These are phyloP conservation scores for Tolypeutes matacus DNA, from an alignment of 2,797 vertebrate species.

Conservation along the genomic window DNA sequence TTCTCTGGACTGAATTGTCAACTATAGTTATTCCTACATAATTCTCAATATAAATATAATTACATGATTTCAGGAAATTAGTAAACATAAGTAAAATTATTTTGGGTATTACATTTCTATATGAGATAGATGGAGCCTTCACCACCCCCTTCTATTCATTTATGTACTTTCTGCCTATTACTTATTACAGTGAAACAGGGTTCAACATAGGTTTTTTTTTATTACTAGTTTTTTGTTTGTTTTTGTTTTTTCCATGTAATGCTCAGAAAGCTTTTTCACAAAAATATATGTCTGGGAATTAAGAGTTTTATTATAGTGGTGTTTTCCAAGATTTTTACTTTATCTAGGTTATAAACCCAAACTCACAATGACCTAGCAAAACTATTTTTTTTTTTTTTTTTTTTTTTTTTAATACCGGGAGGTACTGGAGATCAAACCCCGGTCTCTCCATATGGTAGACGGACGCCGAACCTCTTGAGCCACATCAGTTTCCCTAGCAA, in stretches of 20 bases:
- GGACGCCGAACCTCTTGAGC: no score
- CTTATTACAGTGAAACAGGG: not conserved
- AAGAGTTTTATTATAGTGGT: slow-evolving; percentile 16
- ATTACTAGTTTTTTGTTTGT: not conserved
- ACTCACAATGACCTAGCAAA: not conserved
- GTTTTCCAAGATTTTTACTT: not conserved
- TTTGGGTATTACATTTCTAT: not conserved
- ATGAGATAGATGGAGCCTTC: not conserved
- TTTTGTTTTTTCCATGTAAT: slow-evolving; percentile 44
- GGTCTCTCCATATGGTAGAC: no score
- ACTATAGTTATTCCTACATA: not conserved
- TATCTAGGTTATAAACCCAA: slow-evolving; percentile 30
- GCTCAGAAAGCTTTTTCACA: slow-evolving; percentile 12
- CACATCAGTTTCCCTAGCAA: no score
- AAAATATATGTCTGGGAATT: not conserved
- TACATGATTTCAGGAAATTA: slow-evolving; percentile 48
- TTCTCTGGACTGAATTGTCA: not conserved
- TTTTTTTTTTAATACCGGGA: no score
- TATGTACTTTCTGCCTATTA: slow-evolving; percentile 2
- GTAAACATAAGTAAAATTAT: slow-evolving; percentile 12
- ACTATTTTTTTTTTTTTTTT: not conserved
- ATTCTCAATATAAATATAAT: not conserved
- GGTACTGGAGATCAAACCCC: no score
- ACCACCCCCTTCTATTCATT: not conserved
- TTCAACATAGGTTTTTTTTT: not conserved